These are phyloP conservation scores for Eupelmus urozonus DNA, from an alignment of 2,888 invertebrate genomes.

Conservation along the genomic window DNA sequence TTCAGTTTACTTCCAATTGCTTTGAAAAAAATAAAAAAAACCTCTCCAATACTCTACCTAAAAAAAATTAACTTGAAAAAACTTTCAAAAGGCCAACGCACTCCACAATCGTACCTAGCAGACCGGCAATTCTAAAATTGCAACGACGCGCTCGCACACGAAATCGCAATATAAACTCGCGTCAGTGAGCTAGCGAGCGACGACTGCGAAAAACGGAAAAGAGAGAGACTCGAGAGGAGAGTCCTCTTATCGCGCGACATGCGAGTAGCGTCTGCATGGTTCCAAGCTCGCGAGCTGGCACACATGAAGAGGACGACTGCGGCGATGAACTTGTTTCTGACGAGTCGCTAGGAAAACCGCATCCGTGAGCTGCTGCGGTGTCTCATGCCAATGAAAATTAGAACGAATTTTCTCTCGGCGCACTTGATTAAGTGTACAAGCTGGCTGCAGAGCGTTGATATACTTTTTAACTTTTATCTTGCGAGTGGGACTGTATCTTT, in stretches of 20 bases:
- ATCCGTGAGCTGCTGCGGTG: neutral
- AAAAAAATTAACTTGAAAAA: too few species aligned
- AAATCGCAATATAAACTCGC: constrained; percentile 11
- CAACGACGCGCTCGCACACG: neutral
- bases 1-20: neutral
- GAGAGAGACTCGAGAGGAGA: neutral
- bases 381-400: constrained; percentile 2
- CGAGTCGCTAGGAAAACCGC: neutral
- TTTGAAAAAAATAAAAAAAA: too few species aligned
- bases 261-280: neutral
- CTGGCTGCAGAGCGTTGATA: too few species aligned
- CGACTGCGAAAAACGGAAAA: neutral
- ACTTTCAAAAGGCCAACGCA: too few species aligned
- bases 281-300: neutral
- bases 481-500: too few species aligned
- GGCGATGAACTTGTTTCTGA: constrained; percentile 27
- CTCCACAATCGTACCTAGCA: too few species aligned
- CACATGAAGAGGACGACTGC: neutral
- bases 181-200: neutral
- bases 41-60: too few species aligned
- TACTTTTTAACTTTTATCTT: neutral
- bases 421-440: neutral
- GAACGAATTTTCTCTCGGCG: constrained; percentile 20
- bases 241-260: constrained; percentile 18
- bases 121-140: neutral